These are phyloP conservation scores for Ophion obscuratus DNA, from an alignment of 2,888 invertebrate species.

Conservation along the genomic window DNA sequence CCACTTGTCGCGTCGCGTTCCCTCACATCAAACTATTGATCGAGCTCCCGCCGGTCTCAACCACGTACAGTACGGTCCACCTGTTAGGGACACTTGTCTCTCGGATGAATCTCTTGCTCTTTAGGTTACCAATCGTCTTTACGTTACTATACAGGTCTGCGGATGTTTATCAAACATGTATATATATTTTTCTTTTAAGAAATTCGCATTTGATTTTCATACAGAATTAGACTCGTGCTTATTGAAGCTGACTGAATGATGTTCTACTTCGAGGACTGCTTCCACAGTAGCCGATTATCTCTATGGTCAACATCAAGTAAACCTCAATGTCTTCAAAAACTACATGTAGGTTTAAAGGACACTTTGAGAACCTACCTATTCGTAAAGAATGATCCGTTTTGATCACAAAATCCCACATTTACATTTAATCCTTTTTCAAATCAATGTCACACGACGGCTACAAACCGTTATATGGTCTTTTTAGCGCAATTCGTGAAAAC, in stretches of 20 bases:
- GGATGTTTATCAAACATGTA: background rate
- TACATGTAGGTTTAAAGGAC: no score
- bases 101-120: constrained; percentile 31
- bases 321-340: background rate
- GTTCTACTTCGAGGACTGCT: no score
- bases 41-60: constrained; percentile 59
- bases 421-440: no score
- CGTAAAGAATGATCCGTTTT: background rate
- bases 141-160: background rate
- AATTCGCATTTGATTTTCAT: background rate
- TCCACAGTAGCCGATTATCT: background rate
- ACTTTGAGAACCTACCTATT: background rate
- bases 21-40: constrained; percentile 71
- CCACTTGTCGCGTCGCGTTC: constrained; percentile 63
- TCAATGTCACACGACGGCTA: no score
- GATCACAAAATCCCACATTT: background rate
- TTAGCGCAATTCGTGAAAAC: no score
- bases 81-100: constrained; percentile 67
- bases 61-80: constrained; percentile 61
- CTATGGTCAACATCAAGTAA: background rate
- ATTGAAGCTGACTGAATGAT: no score
- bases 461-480: no score
- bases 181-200: background rate
- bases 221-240: background rate
- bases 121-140: constrained; percentile 18